A percentile compares a stretch with the other conserved stretches of the same genome.
phyloP scores from a whole-genome alignment of 1,140 invertebrate species.

The Ceratoteleas bidentatus region DNA sequence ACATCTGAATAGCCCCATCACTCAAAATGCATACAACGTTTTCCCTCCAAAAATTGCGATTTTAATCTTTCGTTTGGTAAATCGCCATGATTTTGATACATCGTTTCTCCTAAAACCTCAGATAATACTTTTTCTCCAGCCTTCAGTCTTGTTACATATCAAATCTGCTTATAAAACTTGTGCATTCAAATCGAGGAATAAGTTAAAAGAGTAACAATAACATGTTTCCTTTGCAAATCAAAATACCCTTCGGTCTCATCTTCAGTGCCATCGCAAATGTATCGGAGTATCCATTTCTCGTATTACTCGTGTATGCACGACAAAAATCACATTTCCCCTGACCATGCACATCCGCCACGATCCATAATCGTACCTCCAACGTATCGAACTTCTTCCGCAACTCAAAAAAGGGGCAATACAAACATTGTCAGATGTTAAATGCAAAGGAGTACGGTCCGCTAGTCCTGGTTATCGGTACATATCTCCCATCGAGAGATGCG shows the following conservation, averaged over 20 bases:
- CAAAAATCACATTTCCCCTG: slow-evolving; percentile 37
- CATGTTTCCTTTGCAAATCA: slow-evolving; percentile 4
- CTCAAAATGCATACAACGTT: too few species aligned
- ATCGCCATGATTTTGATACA: too few species aligned
- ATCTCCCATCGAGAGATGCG: slow-evolving; percentile 31
- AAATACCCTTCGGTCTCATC: slow-evolving; percentile 22
- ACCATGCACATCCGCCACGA: slow-evolving; percentile 33
- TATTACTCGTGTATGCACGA: slow-evolving; percentile 23
- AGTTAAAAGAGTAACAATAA: not conserved
- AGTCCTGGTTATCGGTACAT: slow-evolving; percentile 39
- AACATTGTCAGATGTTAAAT: slow-evolving; percentile 50
- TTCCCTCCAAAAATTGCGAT: too few species aligned
- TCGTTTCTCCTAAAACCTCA: too few species aligned
- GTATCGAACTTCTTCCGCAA: slow-evolving; percentile 26
- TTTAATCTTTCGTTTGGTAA: too few species aligned
- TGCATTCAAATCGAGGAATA: not conserved
- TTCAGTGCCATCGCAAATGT: slow-evolving; percentile 26
- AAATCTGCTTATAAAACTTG: slow-evolving; percentile 10
- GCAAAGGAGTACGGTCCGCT: slow-evolving; percentile 26
- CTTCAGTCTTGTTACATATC: not conserved
- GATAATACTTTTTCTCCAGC: too few species aligned
- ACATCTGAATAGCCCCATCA: too few species aligned
- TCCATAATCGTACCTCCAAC: slow-evolving; percentile 31
- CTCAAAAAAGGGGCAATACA: slow-evolving; percentile 31
- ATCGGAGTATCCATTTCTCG: slow-evolving; percentile 23